Base-by-base conservation (phyloP, 2,113 vertebrate species). In the Pantherophis guttatus region DNA sequence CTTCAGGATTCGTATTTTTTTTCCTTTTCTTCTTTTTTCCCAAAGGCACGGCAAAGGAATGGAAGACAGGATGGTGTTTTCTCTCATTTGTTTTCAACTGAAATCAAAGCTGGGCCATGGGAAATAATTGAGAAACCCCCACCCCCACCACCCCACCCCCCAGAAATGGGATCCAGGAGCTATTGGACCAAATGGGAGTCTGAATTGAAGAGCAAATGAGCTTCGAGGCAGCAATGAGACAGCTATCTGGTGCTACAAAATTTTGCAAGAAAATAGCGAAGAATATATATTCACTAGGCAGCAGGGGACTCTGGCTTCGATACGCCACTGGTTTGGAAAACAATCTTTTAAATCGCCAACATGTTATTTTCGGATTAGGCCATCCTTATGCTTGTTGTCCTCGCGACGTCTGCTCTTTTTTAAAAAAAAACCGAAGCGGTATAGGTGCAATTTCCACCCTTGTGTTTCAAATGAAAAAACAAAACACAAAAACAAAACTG, bases 11-110 rank as follows among this genome's bases (percentile, higher is more conserved):
- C 24, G 2, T 24, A 10, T 24, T 26, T 9, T 8, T 26, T 11
- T 12, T 0, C 5, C 11, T 4, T 8, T 3, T 8, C 1, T 26
- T 39, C 39, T 3, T 24, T 15, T 48, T 33, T 5, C 1, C 19
- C 5, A 52, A 65, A 87, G 86, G 33, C 54, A 91, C 0, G 11
- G 21, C 8, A 11, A 23, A 8, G 10, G 90, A 44, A 91, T 85
- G 23, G 53, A 23, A 24, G 33, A 8, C n/a, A 50, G 39, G 29
- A 13, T 24, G 48, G 65, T 24, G 33, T 21, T 57, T 33, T 88
- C 29, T 54, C 15, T 33, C 29, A 12, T 26, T 11, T 11, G 48
- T 87, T 48, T 81, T 81, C 70, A 81, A 39, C 6, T 19, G 15
- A 39, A 39, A 81, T 81, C 70, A 81, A 81, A 81, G 15, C n/a